A percentile compares a stretch with the other conserved stretches of the same genome.
These are phyloP conservation scores for Mastigias papua DNA, from an alignment of 30 jellyfish, hydroid and myxozoan species.

Conservation along the genomic window DNA sequence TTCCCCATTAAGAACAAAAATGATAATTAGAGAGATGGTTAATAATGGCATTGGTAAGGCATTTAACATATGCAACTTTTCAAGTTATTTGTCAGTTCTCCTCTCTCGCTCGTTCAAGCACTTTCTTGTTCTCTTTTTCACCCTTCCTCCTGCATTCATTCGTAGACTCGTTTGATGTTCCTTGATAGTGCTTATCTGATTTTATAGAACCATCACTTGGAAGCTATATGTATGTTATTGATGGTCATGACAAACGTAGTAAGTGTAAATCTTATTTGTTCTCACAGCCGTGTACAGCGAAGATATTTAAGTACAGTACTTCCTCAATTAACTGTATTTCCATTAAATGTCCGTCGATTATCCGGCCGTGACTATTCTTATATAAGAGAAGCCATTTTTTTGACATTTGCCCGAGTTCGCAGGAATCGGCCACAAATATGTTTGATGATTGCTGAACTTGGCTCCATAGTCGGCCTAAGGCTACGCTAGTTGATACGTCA, in stretches of 20 bases:
- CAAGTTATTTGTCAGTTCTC: too few relatives aligned
- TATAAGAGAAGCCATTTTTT: too few relatives aligned
- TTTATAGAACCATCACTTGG: slow-evolving; percentile 80
- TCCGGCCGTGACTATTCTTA: too few relatives aligned
- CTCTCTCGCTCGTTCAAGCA: background rate
- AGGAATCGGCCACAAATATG: too few relatives aligned
- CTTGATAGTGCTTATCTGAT: background rate
- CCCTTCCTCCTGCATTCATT: too few relatives aligned
- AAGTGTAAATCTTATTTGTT: background rate
- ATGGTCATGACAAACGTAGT: slow-evolving; percentile 45
- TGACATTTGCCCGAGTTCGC: too few relatives aligned
- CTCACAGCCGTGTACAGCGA: background rate
- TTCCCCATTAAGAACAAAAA: slow-evolving; percentile 38
- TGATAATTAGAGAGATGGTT: slow-evolving; percentile 70
- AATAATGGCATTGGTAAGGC: slow-evolving; percentile 72
- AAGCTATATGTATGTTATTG: slow-evolving; percentile 53
- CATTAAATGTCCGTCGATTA: too few relatives aligned
- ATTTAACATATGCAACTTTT: background rate
- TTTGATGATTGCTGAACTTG: too few relatives aligned
- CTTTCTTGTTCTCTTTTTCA: background rate
- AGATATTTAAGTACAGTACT: too few relatives aligned
- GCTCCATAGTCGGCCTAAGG: too few relatives aligned
- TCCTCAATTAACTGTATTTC: too few relatives aligned
- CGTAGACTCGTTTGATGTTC: background rate
- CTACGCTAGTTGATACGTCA: too few relatives aligned